Conservation (phyloP, 1,140 invertebrate genomes). For the Brachionus paranguensis region DNA sequence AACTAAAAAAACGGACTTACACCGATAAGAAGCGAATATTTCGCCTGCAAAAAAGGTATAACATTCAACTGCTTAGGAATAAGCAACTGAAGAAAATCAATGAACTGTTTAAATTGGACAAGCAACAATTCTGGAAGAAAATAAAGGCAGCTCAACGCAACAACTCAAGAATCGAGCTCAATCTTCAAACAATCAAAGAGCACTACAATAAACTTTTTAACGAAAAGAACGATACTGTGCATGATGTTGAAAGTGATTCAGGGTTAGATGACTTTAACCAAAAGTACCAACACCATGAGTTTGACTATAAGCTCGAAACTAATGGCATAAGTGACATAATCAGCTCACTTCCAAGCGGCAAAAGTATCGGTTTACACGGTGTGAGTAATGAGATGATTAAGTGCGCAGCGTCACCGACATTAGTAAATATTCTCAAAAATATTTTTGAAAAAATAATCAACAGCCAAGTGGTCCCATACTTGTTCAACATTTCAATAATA, state of each 20-base stretch:
- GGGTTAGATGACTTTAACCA: not conserved
- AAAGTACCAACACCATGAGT: no score
- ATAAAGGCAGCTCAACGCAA: not conserved
- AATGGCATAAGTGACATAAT: not conserved
- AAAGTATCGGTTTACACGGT: not conserved
- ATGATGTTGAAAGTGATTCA: not conserved
- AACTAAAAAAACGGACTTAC: no score
- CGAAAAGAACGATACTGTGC: not conserved
- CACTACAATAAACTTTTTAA: not conserved
- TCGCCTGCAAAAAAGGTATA: no score
- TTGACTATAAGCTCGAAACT: no score
- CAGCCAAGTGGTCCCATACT: no score
- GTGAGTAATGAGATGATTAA: not conserved
- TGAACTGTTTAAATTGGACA: not conserved
- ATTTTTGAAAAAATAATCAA: constrained; percentile 1
- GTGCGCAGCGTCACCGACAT: no score
- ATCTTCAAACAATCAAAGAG: not conserved
- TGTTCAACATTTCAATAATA: not conserved
- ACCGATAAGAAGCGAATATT: no score
- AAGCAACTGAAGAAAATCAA: not conserved
- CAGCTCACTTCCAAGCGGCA: not conserved
- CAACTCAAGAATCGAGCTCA: not conserved
- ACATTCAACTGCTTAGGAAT: not conserved
- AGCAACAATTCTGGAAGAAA: no score
- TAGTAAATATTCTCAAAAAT: not conserved